Evolutionary conservation across 2,797 vertebrate species (phyloP).

Genomic region (Serranus cabrilla): DNA sequence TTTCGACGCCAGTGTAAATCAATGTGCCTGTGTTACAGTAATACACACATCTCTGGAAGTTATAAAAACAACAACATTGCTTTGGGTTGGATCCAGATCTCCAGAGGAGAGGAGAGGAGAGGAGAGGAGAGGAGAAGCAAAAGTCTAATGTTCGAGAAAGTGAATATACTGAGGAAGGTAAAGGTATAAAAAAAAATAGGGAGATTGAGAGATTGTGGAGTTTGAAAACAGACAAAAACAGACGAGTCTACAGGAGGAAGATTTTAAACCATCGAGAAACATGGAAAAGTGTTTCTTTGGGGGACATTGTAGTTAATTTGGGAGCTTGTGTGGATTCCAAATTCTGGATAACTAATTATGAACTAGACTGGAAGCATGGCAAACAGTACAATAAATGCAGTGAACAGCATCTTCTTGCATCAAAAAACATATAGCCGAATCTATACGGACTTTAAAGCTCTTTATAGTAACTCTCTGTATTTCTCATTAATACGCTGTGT

Average conservation of each 20-base stretch:
- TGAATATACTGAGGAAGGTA: neutral
- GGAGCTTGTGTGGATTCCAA: conserved; percentile 3
- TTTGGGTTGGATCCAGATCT: conserved; percentile 24
- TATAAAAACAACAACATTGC: conserved; percentile 30
- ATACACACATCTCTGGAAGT: conserved; percentile 19
- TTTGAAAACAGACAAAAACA: conserved; percentile 11
- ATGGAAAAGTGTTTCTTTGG: neutral
- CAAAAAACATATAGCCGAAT: neutral
- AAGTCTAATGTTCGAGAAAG: neutral
- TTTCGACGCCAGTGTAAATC: conserved; percentile 27
- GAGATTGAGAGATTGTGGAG: conserved; percentile 3
- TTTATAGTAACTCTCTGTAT: neutral
- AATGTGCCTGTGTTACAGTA: conserved; percentile 17
- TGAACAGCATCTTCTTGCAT: neutral
- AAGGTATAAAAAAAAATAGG: neutral
- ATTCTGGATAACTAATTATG: neutral
- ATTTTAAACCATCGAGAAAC: neutral
- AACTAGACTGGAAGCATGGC: neutral
- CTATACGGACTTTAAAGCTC: neutral
- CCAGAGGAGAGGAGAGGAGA: neutral
- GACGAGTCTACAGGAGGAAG: neutral
- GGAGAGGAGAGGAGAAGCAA: neutral
- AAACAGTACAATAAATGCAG: neutral
- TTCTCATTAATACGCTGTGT: conserved; percentile 21
- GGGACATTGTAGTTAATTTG: neutral